These are phyloP conservation scores for Formicarius rufipectus DNA, from an alignment of 2,113 vertebrate species.

Conservation along the genomic window DNA sequence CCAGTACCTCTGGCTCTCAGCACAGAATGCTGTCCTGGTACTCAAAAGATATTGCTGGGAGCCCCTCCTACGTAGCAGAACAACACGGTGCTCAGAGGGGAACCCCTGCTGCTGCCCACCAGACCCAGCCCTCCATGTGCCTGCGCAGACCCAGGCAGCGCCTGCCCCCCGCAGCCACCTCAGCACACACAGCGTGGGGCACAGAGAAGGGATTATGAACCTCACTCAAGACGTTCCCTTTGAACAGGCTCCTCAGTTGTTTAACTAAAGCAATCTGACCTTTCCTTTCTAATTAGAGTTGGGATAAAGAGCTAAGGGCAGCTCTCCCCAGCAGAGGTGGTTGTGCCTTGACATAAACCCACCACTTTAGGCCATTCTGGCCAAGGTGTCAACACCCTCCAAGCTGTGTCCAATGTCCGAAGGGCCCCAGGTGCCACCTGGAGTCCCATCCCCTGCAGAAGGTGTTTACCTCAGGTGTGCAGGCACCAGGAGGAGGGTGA, in stretches of 20 bases:
- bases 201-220: background rate
- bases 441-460: background rate
- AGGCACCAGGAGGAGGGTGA: background rate
- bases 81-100: background rate
- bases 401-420: background rate
- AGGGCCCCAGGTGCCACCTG: background rate
- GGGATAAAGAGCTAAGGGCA: background rate
- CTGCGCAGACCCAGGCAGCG: background rate
- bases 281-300: background rate
- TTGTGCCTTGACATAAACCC: background rate
- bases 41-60: background rate
- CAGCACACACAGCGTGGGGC: fast-evolving
- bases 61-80: constrained; percentile 28
- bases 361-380: background rate
- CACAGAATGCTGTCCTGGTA: background rate
- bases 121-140: fast-evolving
- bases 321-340: background rate
- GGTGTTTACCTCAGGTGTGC: background rate
- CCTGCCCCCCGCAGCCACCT: background rate
- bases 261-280: background rate
- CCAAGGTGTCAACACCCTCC: background rate
- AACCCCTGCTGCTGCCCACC: background rate
- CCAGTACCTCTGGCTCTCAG: constrained; percentile 27
- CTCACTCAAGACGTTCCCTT: background rate
- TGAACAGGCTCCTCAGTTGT: background rate